Evolutionary conservation across 1,140 invertebrate species (phyloP).

Genomic region (Diachasma alloeum): DNA sequence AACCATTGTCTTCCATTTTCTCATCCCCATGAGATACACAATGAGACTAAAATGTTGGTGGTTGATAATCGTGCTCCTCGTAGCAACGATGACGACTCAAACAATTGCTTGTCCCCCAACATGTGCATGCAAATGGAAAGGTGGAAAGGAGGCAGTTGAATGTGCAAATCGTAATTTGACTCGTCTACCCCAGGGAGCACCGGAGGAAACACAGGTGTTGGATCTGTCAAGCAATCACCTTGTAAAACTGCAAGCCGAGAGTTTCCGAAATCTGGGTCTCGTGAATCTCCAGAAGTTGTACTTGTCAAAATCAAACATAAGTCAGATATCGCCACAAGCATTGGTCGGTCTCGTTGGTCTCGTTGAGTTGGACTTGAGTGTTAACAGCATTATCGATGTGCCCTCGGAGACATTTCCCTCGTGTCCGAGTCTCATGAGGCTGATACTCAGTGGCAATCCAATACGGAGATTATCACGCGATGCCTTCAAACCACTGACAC

Average conservation of each 20-base stretch:
- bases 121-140: constrained; percentile 91
- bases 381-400: constrained; percentile 79
- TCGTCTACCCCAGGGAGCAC: constrained; percentile 80
- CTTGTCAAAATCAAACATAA: constrained; percentile 78
- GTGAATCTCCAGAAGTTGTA: constrained; percentile 90
- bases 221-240: constrained; percentile 85
- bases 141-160: constrained; percentile 89
- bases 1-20: not conserved
- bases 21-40: constrained; percentile 8
- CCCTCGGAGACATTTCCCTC: constrained; percentile 81
- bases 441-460: constrained; percentile 83
- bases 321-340: constrained; percentile 78
- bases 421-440: constrained; percentile 81
- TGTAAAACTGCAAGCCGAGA: constrained; percentile 76
- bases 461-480: constrained; percentile 75
- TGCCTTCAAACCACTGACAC: constrained; percentile 79
- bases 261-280: constrained; percentile 79
- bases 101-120: constrained; percentile 72
- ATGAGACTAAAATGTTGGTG: constrained; percentile 31
- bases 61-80: constrained; percentile 32
- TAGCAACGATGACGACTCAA: constrained; percentile 17
- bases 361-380: constrained; percentile 86
- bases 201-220: constrained; percentile 88
- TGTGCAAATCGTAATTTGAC: constrained; percentile 80
- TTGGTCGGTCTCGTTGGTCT: constrained; percentile 86